Evolutionary conservation across 2,113 vertebrate species (phyloP).

Genomic region (Phylloscopus trochilus): DNA sequence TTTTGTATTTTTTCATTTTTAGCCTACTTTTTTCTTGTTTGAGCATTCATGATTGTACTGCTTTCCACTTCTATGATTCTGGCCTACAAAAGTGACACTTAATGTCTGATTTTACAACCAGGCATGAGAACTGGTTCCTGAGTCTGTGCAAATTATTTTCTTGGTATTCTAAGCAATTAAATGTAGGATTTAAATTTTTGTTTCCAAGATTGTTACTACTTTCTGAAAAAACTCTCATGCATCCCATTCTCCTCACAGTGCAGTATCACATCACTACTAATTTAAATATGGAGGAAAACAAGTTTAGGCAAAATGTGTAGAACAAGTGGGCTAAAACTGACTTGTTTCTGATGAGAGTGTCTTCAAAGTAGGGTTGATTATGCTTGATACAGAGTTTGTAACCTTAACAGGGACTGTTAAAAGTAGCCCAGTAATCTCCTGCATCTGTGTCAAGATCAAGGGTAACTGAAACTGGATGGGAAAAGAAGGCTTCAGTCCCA

Average conservation of each 20-base stretch:
- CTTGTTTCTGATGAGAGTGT: neutral
- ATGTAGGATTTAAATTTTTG: neutral
- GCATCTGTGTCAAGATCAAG: neutral
- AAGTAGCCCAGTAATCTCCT: neutral
- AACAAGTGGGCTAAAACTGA: neutral
- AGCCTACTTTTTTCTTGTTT: neutral
- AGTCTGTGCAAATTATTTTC: neutral
- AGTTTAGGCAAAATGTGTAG: neutral
- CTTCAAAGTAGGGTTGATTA: neutral
- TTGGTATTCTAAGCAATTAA: neutral
- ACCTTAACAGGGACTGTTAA: neutral
- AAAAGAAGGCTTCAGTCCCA: neutral
- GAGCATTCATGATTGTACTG: neutral
- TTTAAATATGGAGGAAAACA: neutral
- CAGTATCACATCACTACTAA: neutral
- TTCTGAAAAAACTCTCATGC: neutral
- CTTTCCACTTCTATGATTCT: neutral
- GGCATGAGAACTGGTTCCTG: neutral
- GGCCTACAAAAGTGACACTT: neutral
- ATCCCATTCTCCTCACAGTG: neutral
- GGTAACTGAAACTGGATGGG: neutral
- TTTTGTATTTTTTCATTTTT: neutral
- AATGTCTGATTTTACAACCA: neutral
- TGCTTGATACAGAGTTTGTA: neutral
- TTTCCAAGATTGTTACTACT: neutral